Conservation (phyloP, 2,113 vertebrate genomes). For the Nerophis lumbriciformis region DNA sequence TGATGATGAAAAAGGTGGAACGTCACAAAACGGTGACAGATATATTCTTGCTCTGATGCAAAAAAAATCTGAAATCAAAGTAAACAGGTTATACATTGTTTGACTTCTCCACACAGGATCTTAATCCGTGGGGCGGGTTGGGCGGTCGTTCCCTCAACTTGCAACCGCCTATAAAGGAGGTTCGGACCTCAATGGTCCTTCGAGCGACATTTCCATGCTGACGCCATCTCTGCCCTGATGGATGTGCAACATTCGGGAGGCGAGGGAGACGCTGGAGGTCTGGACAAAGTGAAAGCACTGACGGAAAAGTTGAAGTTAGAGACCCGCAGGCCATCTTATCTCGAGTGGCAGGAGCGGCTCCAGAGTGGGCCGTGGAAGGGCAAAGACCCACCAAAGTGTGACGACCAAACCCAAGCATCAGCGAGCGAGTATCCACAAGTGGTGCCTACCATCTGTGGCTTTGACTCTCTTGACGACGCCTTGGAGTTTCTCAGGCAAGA, state of each 20-base stretch:
- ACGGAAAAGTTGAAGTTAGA: conserved; percentile 86
- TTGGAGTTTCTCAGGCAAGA: conserved; percentile 85
- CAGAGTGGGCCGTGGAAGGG: conserved; percentile 74
- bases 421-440: conserved; percentile 31
- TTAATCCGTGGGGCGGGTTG: conserved; percentile 31
- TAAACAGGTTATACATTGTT: too few relatives aligned
- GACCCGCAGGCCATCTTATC: conserved; percentile 85
- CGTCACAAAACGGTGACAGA: too few relatives aligned
- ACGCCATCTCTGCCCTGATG: conserved; percentile 42
- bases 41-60: too few relatives aligned
- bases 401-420: conserved; percentile 14
- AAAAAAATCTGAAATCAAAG: too few relatives aligned
- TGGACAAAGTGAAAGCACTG: conserved; percentile 85
- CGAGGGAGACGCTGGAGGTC: conserved; percentile 67
- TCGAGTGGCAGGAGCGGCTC: conserved; percentile 85
- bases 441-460: conserved; percentile 76
- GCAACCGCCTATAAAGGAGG: conserved; percentile 44
- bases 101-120: not conserved
- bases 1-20: too few relatives aligned
- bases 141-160: conserved; percentile 48
- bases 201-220: not conserved
- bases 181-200: conserved; percentile 43
- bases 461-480: conserved; percentile 78
- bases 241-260: conserved; percentile 76
- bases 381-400: conserved; percentile 1